phyloP scores from a whole-genome alignment of 2,888 invertebrate genomes.

The Drosophila colorata region DNA sequence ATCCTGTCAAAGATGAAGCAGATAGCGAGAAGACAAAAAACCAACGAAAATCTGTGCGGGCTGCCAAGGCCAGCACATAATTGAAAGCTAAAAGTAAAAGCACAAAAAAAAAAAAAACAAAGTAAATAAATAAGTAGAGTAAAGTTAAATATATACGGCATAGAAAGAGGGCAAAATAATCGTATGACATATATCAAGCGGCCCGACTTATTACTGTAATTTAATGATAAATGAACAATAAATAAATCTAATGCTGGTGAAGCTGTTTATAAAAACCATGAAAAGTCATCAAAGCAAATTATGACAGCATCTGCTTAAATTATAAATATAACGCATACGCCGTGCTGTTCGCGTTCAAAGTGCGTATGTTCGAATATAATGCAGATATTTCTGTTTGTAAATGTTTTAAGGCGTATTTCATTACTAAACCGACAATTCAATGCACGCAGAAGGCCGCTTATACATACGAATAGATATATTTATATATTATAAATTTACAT shows the following conservation, averaged over 20 bases:
- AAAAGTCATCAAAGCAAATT: neutral
- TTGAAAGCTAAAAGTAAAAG: conserved; percentile 36
- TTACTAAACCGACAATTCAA: neutral
- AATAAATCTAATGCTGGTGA: conserved; percentile 39
- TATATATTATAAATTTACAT: too few relatives aligned
- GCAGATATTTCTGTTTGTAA: too few relatives aligned
- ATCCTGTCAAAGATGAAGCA: conserved; percentile 31
- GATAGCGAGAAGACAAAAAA: conserved; percentile 1
- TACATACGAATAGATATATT: too few relatives aligned
- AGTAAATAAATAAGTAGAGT: neutral
- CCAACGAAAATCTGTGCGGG: conserved; percentile 1
- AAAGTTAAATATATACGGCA: neutral
- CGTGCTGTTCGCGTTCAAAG: neutral
- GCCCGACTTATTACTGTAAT: conserved; percentile 52
- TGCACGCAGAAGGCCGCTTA: neutral
- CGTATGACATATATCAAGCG: conserved; percentile 39
- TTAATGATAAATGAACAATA: conserved; percentile 55
- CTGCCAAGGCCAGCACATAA: conserved; percentile 32
- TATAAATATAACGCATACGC: conserved; percentile 10
- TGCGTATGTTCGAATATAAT: neutral
- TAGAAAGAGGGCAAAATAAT: conserved; percentile 43
- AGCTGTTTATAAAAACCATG: neutral
- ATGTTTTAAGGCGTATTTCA: too few relatives aligned
- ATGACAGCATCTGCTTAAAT: conserved; percentile 1
- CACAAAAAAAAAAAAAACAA: conserved; percentile 1